Percentiles rank a stretch among this genome's conserved stretches.
Evolutionary conservation across 1,140 invertebrate genomes (phyloP).

Genomic region (Eulimnadia texana): DNA sequence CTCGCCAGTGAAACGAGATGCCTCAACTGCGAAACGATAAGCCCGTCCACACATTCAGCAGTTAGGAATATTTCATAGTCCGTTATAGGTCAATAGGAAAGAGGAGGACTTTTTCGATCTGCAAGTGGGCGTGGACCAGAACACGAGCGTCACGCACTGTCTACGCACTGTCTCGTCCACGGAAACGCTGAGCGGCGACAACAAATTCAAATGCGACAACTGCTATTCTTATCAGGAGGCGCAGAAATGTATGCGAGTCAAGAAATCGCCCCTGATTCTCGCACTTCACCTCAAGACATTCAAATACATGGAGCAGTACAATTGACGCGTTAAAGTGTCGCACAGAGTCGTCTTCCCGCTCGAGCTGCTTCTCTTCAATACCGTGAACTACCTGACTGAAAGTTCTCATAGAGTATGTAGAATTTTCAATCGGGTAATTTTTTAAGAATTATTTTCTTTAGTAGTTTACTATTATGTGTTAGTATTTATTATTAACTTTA

Average conservation of each 20-base stretch:
- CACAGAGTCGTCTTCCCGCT: constrained; percentile 97
- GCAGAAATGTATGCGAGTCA: constrained; percentile 91
- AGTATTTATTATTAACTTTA: constrained; percentile 15
- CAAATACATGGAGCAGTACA: constrained; percentile 98
- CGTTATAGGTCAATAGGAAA: constrained; percentile 69
- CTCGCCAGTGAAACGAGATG: constrained; percentile 97
- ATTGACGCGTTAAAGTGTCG: constrained; percentile 95
- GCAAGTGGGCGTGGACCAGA: constrained; percentile 97
- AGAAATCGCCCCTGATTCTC: constrained; percentile 93
- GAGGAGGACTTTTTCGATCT: constrained; percentile 99
- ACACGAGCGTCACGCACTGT: constrained; percentile 97
- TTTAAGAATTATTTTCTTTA: too few species aligned
- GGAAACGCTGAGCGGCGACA: constrained; percentile 96
- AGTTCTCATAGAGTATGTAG: too few species aligned
- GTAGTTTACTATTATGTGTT: constrained; percentile 17
- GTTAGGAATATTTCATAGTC: neutral
- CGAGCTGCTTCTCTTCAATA: constrained; percentile 94
- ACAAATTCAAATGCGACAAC: constrained; percentile 99
- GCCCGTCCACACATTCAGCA: too few species aligned
- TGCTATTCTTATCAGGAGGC: constrained; percentile 79
- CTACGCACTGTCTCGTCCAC: constrained; percentile 94
- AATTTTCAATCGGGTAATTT: too few species aligned
- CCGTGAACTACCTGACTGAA: too few species aligned
- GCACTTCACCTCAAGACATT: constrained; percentile 96
- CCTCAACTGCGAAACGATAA: constrained; percentile 96